Evolutionary conservation across 2,797 vertebrate species (phyloP).

Genomic region (Rhinella marina): DNA sequence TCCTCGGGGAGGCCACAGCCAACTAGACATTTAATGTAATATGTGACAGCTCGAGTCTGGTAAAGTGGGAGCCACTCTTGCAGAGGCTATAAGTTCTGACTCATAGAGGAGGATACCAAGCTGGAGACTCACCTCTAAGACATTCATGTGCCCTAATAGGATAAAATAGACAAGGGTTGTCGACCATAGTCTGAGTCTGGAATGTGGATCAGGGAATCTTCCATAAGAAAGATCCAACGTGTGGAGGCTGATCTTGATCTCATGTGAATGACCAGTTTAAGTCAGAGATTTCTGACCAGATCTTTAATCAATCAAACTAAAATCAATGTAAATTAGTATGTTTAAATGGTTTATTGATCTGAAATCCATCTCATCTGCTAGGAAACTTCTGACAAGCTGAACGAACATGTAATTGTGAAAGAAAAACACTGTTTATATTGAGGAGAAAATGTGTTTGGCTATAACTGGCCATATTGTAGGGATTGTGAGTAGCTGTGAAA

Average conservation of each 20-base stretch:
- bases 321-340: conserved; percentile 19
- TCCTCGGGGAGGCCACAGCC: no score
- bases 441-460: no score
- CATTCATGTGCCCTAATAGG: no score
- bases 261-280: neutral
- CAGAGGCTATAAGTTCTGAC: neutral
- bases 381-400: neutral
- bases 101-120: neutral
- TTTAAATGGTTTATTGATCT: conserved; percentile 18
- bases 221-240: neutral
- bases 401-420: neutral
- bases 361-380: neutral
- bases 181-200: no score
- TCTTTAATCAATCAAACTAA: neutral
- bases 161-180: no score
- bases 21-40: no score
- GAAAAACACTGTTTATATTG: neutral
- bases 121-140: neutral
- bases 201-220: neutral
- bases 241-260: neutral
- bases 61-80: no score
- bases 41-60: no score
- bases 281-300: neutral
- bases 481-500: no score
- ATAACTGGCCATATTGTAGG: no score